These are phyloP conservation scores for Melanotaenia nigrans DNA, from an alignment of 2,797 vertebrate species.

Conservation along the genomic window DNA sequence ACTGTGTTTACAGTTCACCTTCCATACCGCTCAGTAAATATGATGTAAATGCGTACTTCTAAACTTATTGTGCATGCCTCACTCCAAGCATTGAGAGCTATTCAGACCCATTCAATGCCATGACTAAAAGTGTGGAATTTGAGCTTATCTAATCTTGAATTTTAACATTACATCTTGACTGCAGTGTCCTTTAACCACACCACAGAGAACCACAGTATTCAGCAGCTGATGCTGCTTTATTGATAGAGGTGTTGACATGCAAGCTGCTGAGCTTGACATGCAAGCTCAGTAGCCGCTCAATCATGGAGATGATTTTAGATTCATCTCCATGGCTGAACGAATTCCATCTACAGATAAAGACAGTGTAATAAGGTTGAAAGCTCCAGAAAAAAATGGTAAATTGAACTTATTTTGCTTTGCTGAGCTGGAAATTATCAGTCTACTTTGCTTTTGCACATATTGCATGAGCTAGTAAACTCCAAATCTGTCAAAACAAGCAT, in stretches of 20 bases:
- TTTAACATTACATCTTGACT: not conserved
- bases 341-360: conserved; percentile 15
- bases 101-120: not conserved
- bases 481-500: not conserved
- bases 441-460: not conserved
- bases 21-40: conserved; percentile 52
- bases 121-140: not conserved
- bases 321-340: conserved; percentile 24
- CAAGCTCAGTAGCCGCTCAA: not conserved
- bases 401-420: not conserved
- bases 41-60: conserved; percentile 37
- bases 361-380: conserved; percentile 1
- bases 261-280: conserved; percentile 3
- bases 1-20: conserved; percentile 50
- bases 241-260: conserved; percentile 2
- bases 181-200: not conserved
- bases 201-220: not conserved
- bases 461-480: not conserved
- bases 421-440: not conserved
- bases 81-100: not conserved
- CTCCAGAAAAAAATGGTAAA: not conserved
- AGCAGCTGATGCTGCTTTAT: conserved; percentile 8
- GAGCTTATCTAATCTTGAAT: not conserved
- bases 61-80: conserved; percentile 23
- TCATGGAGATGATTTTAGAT: conserved; percentile 21